These are phyloP conservation scores for Knipowitschia caucasica DNA, from an alignment of 2,797 vertebrate species.

Conservation along the genomic window DNA sequence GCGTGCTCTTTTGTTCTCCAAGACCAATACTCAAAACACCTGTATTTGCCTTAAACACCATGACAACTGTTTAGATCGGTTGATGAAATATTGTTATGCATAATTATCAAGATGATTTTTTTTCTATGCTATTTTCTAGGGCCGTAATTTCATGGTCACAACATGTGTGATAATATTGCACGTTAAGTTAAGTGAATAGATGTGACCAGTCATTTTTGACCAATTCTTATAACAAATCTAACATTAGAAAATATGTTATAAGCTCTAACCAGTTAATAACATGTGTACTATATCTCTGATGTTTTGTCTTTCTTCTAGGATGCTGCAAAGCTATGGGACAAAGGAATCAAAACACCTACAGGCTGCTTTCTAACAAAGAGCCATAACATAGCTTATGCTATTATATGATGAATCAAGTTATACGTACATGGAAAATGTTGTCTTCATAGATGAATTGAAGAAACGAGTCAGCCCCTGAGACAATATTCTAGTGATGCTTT, in stretches of 20 bases:
- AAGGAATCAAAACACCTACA: constrained; percentile 47
- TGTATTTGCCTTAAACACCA: constrained; percentile 11
- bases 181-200: neutral
- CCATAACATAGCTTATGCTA: constrained; percentile 48
- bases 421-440: neutral
- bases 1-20: constrained; percentile 72
- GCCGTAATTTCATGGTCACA: neutral
- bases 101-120: neutral
- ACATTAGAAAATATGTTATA: neutral
- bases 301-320: constrained; percentile 45
- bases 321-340: constrained; percentile 64
- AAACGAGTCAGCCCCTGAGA: constrained; percentile 1
- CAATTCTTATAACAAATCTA: neutral
- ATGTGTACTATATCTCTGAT: constrained; percentile 14
- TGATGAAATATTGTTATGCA: neutral
- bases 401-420: constrained; percentile 15
- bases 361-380: constrained; percentile 69
- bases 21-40: constrained; percentile 44
- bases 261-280: neutral
- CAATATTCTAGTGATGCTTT: constrained; percentile 22
- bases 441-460: neutral
- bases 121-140: neutral
- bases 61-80: constrained; percentile 12
- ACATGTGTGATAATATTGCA: neutral
- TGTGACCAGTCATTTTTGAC: neutral